A percentile compares a stretch with the other conserved stretches of the same genome.
Evolutionary conservation across 2,797 vertebrate species (phyloP).

Genomic region (Rousettus madagascariensis): DNA sequence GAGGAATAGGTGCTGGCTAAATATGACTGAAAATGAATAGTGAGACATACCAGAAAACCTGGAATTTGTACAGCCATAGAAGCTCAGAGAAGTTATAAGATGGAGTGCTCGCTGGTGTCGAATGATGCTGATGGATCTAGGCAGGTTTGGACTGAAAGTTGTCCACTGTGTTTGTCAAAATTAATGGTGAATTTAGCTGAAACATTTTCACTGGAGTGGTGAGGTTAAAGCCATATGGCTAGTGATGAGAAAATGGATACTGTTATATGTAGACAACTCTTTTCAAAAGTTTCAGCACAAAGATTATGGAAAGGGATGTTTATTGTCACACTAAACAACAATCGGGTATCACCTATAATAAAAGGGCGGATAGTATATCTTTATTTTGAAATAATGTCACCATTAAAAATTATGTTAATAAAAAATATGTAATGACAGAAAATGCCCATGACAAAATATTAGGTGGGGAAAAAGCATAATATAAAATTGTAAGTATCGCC

Average conservation of each 20-base stretch:
- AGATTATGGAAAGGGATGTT: background rate
- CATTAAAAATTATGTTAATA: background rate
- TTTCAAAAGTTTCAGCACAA: background rate
- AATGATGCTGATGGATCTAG: background rate
- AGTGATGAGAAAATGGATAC: background rate
- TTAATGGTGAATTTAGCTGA: background rate
- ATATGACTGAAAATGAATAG: background rate
- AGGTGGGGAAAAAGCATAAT: background rate
- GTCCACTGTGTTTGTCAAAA: background rate
- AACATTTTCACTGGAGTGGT: background rate
- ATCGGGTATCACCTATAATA: background rate
- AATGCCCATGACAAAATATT: background rate
- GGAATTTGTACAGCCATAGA: background rate
- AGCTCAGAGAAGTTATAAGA: background rate
- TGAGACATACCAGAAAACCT: background rate
- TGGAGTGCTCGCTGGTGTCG: background rate
- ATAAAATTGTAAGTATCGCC: background rate
- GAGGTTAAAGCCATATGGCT: background rate
- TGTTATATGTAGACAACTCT: background rate
- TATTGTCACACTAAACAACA: background rate
- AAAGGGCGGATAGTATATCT: background rate
- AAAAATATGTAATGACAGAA: background rate
- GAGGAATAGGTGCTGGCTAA: background rate
- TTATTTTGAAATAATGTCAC: background rate
- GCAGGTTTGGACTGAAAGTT: background rate